Base-by-base conservation (phyloP, 2,797 vertebrate species). In the Ptychadena robeensis region DNA sequence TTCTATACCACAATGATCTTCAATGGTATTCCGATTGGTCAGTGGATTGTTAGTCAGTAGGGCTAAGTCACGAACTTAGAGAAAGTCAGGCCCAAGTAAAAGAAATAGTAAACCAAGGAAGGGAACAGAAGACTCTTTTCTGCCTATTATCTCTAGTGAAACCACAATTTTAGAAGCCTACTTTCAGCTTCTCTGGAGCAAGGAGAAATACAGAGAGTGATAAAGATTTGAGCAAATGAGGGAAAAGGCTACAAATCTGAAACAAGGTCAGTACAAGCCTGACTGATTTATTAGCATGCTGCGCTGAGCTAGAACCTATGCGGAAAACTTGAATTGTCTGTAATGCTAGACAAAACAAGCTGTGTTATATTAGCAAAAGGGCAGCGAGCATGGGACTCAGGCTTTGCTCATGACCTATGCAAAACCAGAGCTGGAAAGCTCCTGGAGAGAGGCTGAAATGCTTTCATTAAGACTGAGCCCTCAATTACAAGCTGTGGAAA, bases 401-500 rank as follows among this genome's bases (percentile, higher is more conserved):
- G 77, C 64, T 85, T 69, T 85, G 77, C 77, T 85, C 65, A 69
- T 80, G 77, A 85, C 77, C 82, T 85, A 80, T 75, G 82, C 77
- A 85, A 75, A 75, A 28, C 32, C 31, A 18, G 61, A 57, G 68
- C 44, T 31, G 69, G 22, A 75, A 75, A 70, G 38, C 76, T 70
- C 71, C 82, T n/a, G 8, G 70, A 27, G 77, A 80, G 71, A 64
- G 59, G 37, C 44, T 64, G 63, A 73, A 63, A 66, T 53, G 38
- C 63, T 73, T 79, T 79, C 75, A 83, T 83, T 83, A 79, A 64
- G 57, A 61, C 32, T 69, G 34, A 84, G 38, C 71, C 63, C 71
- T 84, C 77, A 74, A 67, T 84, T 79, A 83, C 75, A 67, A 70
- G 37, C n/a, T 31, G 61, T 34, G 22, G 31, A 63, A 48, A 72